phyloP scores from a whole-genome alignment of 1,140 invertebrate species.

The Dysdera silvatica region DNA sequence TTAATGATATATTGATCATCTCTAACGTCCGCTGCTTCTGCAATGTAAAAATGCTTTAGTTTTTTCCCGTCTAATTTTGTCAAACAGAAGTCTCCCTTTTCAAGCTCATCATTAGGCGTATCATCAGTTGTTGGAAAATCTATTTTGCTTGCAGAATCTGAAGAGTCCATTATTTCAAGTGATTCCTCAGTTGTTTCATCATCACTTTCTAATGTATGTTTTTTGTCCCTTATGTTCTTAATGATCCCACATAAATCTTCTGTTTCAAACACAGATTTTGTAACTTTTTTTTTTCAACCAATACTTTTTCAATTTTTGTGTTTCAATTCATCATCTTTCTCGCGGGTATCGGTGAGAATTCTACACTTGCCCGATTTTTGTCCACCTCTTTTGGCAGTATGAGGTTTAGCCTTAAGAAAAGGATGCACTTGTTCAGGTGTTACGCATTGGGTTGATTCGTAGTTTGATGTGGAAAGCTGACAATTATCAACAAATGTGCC shows the following conservation, averaged over 20 bases:
- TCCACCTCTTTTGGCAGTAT: not conserved
- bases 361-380: conserved; percentile 5
- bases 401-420: not conserved
- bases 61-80: conserved; percentile 1
- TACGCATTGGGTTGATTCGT: not conserved
- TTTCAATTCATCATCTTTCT: conserved; percentile 7
- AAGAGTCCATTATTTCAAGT: not conserved
- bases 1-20: not conserved
- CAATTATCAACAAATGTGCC: not conserved
- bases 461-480: not conserved
- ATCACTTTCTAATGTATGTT: not conserved
- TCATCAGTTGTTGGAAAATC: not conserved
- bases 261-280: too few species aligned
- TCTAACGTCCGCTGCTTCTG: not conserved
- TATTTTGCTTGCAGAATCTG: not conserved
- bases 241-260: too few species aligned
- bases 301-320: too few species aligned
- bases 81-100: not conserved
- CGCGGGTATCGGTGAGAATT: not conserved
- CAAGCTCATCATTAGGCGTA: not conserved
- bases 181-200: not conserved
- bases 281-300: too few species aligned
- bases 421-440: conserved; percentile 4
- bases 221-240: not conserved
- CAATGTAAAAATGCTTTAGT: not conserved